Base-by-base conservation (phyloP, 2,113 vertebrate genomes). In the Abramis brama region DNA sequence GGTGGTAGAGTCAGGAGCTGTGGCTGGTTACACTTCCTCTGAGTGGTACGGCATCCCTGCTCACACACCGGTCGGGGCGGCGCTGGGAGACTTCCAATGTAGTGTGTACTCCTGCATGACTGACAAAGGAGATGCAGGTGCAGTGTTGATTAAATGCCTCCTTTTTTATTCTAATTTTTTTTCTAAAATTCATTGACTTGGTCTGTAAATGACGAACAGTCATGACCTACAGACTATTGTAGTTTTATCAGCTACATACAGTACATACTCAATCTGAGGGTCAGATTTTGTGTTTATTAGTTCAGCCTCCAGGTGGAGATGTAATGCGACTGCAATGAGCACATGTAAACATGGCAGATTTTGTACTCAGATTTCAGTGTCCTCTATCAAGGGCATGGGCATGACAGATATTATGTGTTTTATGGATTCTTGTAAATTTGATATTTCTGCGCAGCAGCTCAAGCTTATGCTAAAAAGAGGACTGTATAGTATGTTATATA, bases 21-120 rank as follows among this genome's bases (percentile, higher is more conserved):
- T 91, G 87, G 98, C 96, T 11, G 98, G 98, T 75, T 91, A 88
- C 70, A 97, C 96, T 11, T 50, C 86, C 60, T 90, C 17, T 30
- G 85, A 88, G 0, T 99, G 98, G 98, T 96, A 97, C 25, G 94
- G 95, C 30, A 91, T 99, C 85, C 96, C 96, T 39, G 91, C 93
- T 73, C 95, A 95, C 64, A 94, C 96, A 0, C 93, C 89, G 52
- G 97, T 99, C 27, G 97, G 96, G n/a, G 94, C 95, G 27, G 98
- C 98, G 10, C 87, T 99, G 88, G 98, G 97, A 74, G 98, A 99
- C 88, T 96, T 98, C 80, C 98, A 99, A 89, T 96, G 97, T 86
- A 97, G 98, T 0, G 98, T 99, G 80, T 99, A 97, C 91, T 98
- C 97, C 89, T 97, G 97, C 89, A 95, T 97, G 95, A 90, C 89